A percentile compares a stretch with the other conserved stretches of the same genome.
These are phyloP conservation scores for Pyralis farinalis DNA, from an alignment of 2,888 invertebrate species.

Conservation along the genomic window DNA sequence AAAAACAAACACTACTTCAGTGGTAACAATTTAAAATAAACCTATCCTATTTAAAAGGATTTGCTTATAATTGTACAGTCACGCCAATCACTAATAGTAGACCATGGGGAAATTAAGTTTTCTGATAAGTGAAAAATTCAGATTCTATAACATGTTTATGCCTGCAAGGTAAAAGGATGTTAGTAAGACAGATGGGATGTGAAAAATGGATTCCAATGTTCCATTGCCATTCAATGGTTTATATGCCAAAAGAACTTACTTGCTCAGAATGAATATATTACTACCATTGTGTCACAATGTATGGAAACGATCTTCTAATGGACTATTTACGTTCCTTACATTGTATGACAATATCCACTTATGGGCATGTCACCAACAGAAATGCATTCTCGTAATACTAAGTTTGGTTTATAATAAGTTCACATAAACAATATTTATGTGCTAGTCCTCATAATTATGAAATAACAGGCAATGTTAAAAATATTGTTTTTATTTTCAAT, in stretches of 20 bases:
- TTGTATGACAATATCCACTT: slow-evolving; percentile 30
- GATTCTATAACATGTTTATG: too few species aligned
- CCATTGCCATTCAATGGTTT: slow-evolving; percentile 4
- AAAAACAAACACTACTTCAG: too few species aligned
- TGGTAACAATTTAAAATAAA: too few species aligned
- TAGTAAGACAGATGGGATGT: too few species aligned
- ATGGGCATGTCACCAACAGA: slow-evolving; percentile 16
- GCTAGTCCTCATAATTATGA: slow-evolving; percentile 2
- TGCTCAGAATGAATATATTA: slow-evolving; percentile 27
- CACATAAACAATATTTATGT: slow-evolving; percentile 10
- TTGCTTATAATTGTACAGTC: too few species aligned
- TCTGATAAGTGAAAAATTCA: too few species aligned
- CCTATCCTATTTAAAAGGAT: too few species aligned
- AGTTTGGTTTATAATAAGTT: slow-evolving; percentile 37
- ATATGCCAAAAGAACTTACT: slow-evolving; percentile 16
- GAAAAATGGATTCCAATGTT: too few species aligned
- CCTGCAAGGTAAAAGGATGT: too few species aligned
- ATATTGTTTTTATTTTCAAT: neutral
- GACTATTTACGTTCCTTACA: slow-evolving; percentile 43
- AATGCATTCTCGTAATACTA: slow-evolving; percentile 33
- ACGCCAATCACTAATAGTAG: too few species aligned
- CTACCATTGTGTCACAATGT: slow-evolving; percentile 44
- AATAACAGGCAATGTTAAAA: slow-evolving; percentile 1
- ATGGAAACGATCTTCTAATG: slow-evolving; percentile 37
- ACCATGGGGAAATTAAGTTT: too few species aligned